Percentiles rank a stretch among this genome's conserved stretches.
These are phyloP conservation scores for Eurosta solidaginis DNA, from an alignment of 1,140 invertebrate genomes.

Conservation along the genomic window DNA sequence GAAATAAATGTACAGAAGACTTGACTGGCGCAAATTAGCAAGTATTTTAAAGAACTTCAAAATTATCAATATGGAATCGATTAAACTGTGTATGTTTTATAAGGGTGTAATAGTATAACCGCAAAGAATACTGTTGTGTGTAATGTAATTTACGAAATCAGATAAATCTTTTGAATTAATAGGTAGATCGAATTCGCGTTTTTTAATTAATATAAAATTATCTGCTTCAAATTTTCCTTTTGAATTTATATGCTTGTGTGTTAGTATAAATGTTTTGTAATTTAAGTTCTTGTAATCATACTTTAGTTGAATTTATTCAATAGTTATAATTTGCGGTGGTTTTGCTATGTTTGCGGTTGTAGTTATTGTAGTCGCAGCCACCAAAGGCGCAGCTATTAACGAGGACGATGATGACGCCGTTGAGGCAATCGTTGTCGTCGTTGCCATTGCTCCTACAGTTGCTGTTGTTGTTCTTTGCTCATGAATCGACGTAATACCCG, in stretches of 20 bases:
- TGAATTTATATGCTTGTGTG: background rate
- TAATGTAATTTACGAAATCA: background rate
- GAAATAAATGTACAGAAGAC: background rate
- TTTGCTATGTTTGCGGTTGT: conserved; percentile 44
- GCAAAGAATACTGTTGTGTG: too few species aligned
- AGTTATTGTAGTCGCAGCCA: conserved; percentile 29
- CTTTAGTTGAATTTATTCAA: conserved; percentile 49
- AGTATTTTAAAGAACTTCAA: background rate
- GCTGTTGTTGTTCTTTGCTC: conserved; percentile 32
- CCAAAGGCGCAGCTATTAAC: conserved; percentile 2
- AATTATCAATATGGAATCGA: background rate
- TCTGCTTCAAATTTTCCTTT: background rate
- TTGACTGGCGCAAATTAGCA: background rate
- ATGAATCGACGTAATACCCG: conserved; percentile 43
- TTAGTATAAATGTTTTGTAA: background rate
- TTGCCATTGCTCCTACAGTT: conserved; percentile 12
- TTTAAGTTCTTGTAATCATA: background rate
- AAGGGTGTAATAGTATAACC: background rate
- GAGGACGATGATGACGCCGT: conserved; percentile 35
- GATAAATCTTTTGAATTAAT: background rate
- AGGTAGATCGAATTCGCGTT: background rate
- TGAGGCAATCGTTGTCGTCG: conserved; percentile 11
- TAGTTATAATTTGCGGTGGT: conserved; percentile 58
- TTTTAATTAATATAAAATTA: background rate
- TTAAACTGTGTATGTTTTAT: background rate